Evolutionary conservation across 2,888 invertebrate genomes (phyloP).

Genomic region (Cephalotes varians): DNA sequence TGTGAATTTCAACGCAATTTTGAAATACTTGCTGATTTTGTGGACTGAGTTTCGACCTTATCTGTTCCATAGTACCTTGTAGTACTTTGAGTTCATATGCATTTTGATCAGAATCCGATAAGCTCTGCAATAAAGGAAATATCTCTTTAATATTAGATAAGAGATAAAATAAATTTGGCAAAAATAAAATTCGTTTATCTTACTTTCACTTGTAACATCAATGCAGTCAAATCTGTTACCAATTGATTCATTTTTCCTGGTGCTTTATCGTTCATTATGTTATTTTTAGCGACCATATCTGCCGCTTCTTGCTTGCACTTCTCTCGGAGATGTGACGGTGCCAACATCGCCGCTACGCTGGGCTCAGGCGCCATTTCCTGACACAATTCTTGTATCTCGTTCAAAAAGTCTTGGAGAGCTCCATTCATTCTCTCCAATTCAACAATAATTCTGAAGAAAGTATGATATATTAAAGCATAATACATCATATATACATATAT

Average conservation of each 20-base stretch:
- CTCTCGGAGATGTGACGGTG: slow-evolving; percentile 95
- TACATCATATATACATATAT: background rate
- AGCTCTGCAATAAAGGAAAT: slow-evolving; percentile 85
- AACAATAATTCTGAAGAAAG: slow-evolving; percentile 88
- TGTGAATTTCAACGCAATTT: slow-evolving; percentile 95
- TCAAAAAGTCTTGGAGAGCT: slow-evolving; percentile 94
- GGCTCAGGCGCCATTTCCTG: slow-evolving; percentile 96
- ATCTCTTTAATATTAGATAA: background rate
- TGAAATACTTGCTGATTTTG: slow-evolving; percentile 93
- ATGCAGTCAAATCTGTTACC: slow-evolving; percentile 94
- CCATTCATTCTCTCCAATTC: slow-evolving; percentile 96
- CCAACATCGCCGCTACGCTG: slow-evolving; percentile 94
- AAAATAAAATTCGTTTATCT: slow-evolving; percentile 48
- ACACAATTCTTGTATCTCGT: slow-evolving; percentile 94
- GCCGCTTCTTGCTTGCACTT: slow-evolving; percentile 95
- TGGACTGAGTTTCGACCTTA: slow-evolving; percentile 92
- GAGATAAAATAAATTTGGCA: slow-evolving; percentile 7
- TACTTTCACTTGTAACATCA: slow-evolving; percentile 95
- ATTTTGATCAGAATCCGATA: slow-evolving; percentile 93
- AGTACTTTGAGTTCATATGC: slow-evolving; percentile 96
- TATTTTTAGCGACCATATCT: slow-evolving; percentile 92
- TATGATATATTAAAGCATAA: too few relatives aligned
- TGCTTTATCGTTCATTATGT: slow-evolving; percentile 87
- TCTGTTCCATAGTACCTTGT: slow-evolving; percentile 96
- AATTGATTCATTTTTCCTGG: slow-evolving; percentile 91